Evolutionary conservation across 2,797 vertebrate genomes (phyloP), one percentile per base, ranked within the genome.

Genomic region (Anolis apletophallus): DNA sequence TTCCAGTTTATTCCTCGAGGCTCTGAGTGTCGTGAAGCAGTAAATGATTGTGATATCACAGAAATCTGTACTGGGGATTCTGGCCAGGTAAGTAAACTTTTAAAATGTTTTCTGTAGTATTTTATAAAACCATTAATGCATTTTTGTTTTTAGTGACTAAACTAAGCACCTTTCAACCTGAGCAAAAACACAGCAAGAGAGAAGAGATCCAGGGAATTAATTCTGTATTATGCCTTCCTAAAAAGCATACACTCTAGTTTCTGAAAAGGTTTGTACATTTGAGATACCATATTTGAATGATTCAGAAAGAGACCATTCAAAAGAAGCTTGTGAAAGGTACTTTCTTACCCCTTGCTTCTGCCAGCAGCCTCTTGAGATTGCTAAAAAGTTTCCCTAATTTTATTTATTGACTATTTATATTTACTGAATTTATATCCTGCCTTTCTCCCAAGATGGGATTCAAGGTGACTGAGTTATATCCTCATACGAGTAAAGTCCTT

Each of bases 1-100:
- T 92, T 91, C 23, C 92, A 99, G 99, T 98, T 99, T 95, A 98
- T 98, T 85, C 98, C 98, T 0, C 97, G 99, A 88, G 98, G 98
- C 7, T 97, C 97, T 91, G 98, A 97, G 85, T 99, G 99, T 89
- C 98, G 99, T 83, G 98, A 98, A 0, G 97, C 98, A 61, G 98
- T 99, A 91, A 99, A 99, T 54, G 98, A 98, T 89, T 99, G 99
- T 94, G 99, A 99, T 88, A 99, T 99, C 93, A 97, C 98, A 46
- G 99, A 99, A 89, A 97, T 97, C 32, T 99, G 99, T 95, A 97
- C 98, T 67, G 99, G 99, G 85, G 99, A 99, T 95, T 98, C 98
- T 78, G 98, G 99, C 90, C 98, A 98, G 98, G 99, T 99, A 94
- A 23, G 83, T 50, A 80, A 34, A 61, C 1, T 19, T 78, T 84